These are phyloP conservation scores for Spilosoma lubricipeda DNA, from an alignment of 2,888 invertebrate genomes.

Conservation along the genomic window DNA sequence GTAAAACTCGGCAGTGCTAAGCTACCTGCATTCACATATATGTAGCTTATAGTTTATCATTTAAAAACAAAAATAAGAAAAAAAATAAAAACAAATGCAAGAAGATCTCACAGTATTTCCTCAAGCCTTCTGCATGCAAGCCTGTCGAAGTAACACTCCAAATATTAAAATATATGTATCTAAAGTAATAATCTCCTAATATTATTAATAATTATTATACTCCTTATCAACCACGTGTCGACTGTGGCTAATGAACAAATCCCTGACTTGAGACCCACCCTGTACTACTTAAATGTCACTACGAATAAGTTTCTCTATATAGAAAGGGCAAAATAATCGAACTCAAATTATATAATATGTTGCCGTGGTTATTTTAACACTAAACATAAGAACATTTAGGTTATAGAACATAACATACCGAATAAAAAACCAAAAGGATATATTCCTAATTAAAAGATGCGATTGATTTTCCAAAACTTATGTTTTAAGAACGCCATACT, in stretches of 20 bases:
- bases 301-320: background rate
- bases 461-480: background rate
- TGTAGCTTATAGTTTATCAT: background rate
- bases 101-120: slow-evolving; percentile 32
- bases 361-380: background rate
- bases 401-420: background rate
- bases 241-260: background rate
- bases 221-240: background rate
- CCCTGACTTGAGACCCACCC: background rate
- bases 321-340: background rate
- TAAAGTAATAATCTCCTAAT: slow-evolving; percentile 45
- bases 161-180: slow-evolving; percentile 22
- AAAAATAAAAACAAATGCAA: slow-evolving; percentile 7
- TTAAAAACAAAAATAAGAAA: background rate
- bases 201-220: slow-evolving; percentile 33
- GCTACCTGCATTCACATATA: background rate
- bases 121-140: slow-evolving; percentile 30
- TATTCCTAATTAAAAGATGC: slow-evolving; percentile 11
- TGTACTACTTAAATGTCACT: background rate
- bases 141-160: slow-evolving; percentile 26
- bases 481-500: background rate
- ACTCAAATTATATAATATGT: background rate
- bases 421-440: background rate
- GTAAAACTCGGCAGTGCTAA: background rate
- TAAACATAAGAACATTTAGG: background rate